phyloP scores from a whole-genome alignment of 2,797 vertebrate genomes.

The Coreius guichenoti region DNA sequence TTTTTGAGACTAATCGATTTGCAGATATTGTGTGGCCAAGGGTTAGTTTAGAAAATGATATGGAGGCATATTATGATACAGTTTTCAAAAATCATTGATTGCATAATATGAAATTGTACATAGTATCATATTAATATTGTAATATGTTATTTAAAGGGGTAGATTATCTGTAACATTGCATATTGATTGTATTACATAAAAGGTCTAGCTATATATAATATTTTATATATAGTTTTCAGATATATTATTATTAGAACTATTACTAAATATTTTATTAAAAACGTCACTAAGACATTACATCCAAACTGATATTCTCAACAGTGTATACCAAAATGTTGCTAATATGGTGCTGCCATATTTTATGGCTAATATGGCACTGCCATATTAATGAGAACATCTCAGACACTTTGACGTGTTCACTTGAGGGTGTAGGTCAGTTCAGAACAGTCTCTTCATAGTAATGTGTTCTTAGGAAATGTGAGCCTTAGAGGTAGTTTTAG shows the following conservation, averaged over 20 bases:
- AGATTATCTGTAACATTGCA: background rate
- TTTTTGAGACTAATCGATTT: background rate
- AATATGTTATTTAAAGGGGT: background rate
- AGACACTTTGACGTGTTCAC: background rate
- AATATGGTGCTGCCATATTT: too few species aligned
- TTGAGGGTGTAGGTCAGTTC: background rate
- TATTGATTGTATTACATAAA: background rate
- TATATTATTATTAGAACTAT: background rate
- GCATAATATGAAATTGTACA: constrained; percentile 18
- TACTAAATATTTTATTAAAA: background rate
- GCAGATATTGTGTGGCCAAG: constrained; percentile 21
- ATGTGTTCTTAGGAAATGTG: background rate
- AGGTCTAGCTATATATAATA: background rate
- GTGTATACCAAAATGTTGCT: background rate
- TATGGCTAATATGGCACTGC: background rate
- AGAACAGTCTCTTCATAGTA: background rate
- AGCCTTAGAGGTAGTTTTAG: background rate
- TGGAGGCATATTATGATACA: constrained; percentile 6
- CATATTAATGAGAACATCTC: background rate
- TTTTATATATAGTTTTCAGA: background rate
- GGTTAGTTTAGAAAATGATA: constrained; percentile 15
- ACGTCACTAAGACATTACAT: background rate
- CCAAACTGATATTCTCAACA: background rate
- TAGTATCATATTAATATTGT: background rate
- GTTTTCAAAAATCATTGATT: constrained; percentile 14